Base-by-base conservation (phyloP, 2,113 vertebrate species). In the Natator depressus region DNA sequence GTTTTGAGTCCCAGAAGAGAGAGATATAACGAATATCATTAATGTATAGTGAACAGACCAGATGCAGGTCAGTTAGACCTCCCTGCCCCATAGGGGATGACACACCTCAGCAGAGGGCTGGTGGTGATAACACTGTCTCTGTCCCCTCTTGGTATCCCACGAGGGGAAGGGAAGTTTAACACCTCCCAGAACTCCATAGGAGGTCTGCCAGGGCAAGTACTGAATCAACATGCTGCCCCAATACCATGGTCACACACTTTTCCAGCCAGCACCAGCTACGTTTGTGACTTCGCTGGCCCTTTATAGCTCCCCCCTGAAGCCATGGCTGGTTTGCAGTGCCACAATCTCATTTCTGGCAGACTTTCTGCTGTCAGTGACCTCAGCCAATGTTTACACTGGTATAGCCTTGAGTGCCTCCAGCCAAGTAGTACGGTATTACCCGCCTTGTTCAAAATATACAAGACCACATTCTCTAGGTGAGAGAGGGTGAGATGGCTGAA, bases 1-100 rank as follows among this genome's bases (percentile, higher is more conserved):
- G 93, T 47, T 88, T 42, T 24, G 4, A 10, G 94, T 94, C 25
- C 92, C 2, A 2, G 87, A 89, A 35, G 82, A 82, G 72, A 42
- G 20, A 27, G 8, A 47, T 78, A 29, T n/a, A 51, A 53, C 42
- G 76, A 82, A 76, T 31, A 75, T 1, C 12, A 0, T 0, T 59
- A 42, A 51, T 89, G 79, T 54, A 47, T 62, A 92, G 49, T 10
- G 14, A 84, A 92, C 69, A 88, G 85, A 53, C 55, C 25, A 54
- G 85, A 81, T 57, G 42, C 78, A 7, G 12, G 83, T 93, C 65
- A 93, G 76, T 14, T 31, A 4, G 25, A 92, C 38, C 62, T 27
- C 88, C 72, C 12, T 94, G 9, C 51, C 83, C 22, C 65, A 80
- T 0, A 47, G 31, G 82, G n/a, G 84, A 65, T 0, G 1, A 84